phyloP scores from a whole-genome alignment of 2,797 vertebrate species.

The Neosilurus hyrtlii region DNA sequence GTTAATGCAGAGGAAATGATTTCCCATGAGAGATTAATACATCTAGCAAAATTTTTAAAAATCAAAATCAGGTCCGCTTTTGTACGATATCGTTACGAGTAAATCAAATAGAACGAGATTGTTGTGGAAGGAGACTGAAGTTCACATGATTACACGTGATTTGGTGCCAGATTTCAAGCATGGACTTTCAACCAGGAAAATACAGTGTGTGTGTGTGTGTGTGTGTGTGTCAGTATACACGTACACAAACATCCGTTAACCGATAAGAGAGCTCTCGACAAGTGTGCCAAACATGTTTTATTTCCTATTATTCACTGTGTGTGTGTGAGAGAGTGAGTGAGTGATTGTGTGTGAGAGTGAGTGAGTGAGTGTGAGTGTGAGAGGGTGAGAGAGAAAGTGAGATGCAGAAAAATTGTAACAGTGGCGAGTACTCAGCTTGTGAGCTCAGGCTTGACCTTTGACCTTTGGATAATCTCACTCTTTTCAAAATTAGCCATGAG shows the following conservation, averaged over 20 bases:
- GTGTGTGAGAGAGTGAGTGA: too few species aligned
- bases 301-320: slow-evolving; percentile 7
- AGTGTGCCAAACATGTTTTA: neutral
- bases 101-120: neutral
- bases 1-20: too few species aligned
- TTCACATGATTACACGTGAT: neutral
- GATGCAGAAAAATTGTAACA: slow-evolving; percentile 2
- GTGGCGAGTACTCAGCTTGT: slow-evolving; percentile 59
- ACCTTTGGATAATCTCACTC: slow-evolving; percentile 70
- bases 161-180: neutral
- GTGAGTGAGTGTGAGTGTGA: neutral
- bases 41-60: too few species aligned
- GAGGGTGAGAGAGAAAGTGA: neutral
- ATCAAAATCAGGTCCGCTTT: too few species aligned
- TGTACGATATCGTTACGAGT: too few species aligned
- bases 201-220: neutral
- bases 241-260: neutral
- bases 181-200: neutral
- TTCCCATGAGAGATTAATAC: too few species aligned
- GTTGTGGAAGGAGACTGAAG: neutral
- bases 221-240: neutral
- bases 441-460: slow-evolving; percentile 71
- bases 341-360: neutral
- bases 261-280: neutral
- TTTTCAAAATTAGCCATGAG: slow-evolving; percentile 73